These are phyloP conservation scores for Lypha dubia DNA, from an alignment of 2,888 invertebrate species.

Conservation along the genomic window DNA sequence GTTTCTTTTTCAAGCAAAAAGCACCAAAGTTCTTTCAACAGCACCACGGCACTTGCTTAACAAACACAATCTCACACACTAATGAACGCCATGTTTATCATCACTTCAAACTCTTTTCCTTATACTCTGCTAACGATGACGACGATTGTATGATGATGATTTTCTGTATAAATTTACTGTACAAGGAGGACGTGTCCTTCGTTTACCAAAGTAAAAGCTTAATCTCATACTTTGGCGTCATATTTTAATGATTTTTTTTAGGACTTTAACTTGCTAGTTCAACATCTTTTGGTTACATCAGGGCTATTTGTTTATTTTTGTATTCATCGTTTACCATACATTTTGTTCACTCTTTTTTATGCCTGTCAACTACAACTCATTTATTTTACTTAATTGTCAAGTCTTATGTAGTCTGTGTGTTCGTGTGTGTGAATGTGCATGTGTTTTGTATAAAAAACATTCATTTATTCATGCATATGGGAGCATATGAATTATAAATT, in stretches of 20 bases:
- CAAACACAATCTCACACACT: too few relatives aligned
- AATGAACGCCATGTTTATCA: too few relatives aligned
- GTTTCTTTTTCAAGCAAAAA: too few relatives aligned
- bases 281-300: slow-evolving; percentile 56
- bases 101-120: too few relatives aligned
- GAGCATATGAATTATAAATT: not conserved
- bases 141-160: too few relatives aligned
- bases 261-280: slow-evolving; percentile 44
- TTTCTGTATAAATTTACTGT: too few relatives aligned
- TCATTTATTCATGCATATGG: not conserved
- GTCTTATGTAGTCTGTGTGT: slow-evolving; percentile 66
- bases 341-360: slow-evolving; percentile 39
- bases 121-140: too few relatives aligned
- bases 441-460: slow-evolving; percentile 12
- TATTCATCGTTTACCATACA: slow-evolving; percentile 16
- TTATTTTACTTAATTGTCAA: slow-evolving; percentile 81
- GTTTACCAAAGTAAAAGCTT: slow-evolving; percentile 55
- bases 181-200: too few relatives aligned
- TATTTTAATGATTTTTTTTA: slow-evolving; percentile 57
- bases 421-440: not conserved
- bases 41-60: too few relatives aligned
- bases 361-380: slow-evolving; percentile 76
- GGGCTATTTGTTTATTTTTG: slow-evolving; percentile 40
- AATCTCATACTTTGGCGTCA: slow-evolving; percentile 16
- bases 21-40: too few relatives aligned